Conservation (phyloP, 2,888 invertebrate genomes). For the Cheilosia scutellata region DNA sequence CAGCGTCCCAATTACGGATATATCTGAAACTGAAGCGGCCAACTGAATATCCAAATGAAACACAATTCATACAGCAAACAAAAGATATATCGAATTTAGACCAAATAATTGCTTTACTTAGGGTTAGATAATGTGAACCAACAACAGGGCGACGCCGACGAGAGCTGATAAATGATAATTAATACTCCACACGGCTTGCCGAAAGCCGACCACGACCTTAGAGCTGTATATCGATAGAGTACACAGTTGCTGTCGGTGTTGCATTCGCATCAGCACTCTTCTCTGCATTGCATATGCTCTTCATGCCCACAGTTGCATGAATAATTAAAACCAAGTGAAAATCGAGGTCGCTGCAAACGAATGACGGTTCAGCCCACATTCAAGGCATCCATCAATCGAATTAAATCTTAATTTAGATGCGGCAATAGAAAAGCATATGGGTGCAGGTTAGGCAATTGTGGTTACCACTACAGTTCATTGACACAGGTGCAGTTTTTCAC, state of each 20-base stretch:
- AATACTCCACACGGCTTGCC: not conserved
- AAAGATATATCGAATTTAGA: constrained; percentile 59
- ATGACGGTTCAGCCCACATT: constrained; percentile 27
- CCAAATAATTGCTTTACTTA: constrained; percentile 67
- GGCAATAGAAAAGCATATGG: not conserved
- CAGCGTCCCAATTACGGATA: not conserved
- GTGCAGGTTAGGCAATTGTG: constrained; percentile 17
- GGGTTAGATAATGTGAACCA: constrained; percentile 68
- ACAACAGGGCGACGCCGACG: constrained; percentile 35
- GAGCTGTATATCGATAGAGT: not conserved
- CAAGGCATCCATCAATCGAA: constrained; percentile 48
- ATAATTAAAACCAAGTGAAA: constrained; percentile 55
- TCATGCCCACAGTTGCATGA: constrained; percentile 40
- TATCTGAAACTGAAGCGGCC: not conserved
- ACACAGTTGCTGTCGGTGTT: constrained; percentile 2
- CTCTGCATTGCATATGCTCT: constrained; percentile 2
- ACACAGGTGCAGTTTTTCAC: constrained; percentile 54
- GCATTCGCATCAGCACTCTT: constrained; percentile 5
- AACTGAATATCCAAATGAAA: not conserved
- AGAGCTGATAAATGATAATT: constrained; percentile 58
- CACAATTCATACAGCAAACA: constrained; percentile 52
- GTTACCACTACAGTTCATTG: constrained; percentile 61
- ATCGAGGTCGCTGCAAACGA: constrained; percentile 41
- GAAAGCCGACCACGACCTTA: constrained; percentile 45
- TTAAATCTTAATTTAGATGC: constrained; percentile 68